phyloP scores from a whole-genome alignment of 2,113 vertebrate species.

The Montifringilla adamsi region DNA sequence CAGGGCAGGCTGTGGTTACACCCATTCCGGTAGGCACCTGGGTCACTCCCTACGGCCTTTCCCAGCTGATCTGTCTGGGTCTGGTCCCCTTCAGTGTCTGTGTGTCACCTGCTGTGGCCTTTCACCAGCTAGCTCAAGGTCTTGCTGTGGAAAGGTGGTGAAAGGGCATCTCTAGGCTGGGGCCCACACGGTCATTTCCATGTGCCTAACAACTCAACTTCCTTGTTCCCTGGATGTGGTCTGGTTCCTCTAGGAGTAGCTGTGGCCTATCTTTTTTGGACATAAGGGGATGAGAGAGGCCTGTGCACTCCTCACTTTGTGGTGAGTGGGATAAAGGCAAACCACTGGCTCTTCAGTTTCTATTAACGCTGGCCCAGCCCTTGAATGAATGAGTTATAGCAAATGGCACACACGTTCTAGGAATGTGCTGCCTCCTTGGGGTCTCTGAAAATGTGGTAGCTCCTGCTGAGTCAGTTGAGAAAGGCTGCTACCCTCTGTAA shows the following conservation, averaged over 20 bases:
- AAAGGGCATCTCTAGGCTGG: not conserved
- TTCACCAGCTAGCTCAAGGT: not conserved
- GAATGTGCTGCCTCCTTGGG: not conserved
- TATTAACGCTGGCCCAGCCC: not conserved
- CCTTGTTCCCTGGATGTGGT: not conserved
- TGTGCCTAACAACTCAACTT: not conserved
- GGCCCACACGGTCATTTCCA: accelerated
- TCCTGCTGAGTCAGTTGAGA: not conserved
- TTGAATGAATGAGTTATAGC: not conserved
- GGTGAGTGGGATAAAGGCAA: not conserved
- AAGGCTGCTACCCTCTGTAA: not conserved
- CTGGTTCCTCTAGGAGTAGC: not conserved
- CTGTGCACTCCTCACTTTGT: accelerated
- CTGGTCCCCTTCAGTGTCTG: not conserved
- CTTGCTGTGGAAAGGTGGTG: not conserved
- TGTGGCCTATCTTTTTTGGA: not conserved
- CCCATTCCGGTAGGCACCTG: accelerated
- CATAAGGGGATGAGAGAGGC: accelerated
- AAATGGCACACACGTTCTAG: accelerated
- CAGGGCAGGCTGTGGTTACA: not conserved
- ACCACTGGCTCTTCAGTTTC: not conserved
- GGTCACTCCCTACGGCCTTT: not conserved
- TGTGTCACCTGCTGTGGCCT: not conserved
- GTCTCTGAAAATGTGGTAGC: not conserved
- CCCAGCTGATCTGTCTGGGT: not conserved